phyloP scores from a whole-genome alignment of 35 echinoderm and acorn worm genomes.

The Hemicentrotus pulcherrimus region DNA sequence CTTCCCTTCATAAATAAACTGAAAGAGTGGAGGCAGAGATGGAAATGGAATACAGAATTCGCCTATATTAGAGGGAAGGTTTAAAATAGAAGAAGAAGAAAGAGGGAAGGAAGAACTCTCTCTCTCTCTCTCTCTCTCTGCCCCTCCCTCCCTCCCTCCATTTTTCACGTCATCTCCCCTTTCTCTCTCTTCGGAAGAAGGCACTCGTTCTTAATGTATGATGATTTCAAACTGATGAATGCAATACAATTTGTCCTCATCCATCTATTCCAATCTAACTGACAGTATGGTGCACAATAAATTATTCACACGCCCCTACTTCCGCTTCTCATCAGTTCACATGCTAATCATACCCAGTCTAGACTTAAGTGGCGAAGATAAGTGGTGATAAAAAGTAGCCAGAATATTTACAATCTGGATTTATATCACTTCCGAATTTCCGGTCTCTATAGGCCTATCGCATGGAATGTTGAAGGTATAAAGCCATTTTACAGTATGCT shows the following conservation, averaged over 20 bases:
- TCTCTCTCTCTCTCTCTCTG: not conserved
- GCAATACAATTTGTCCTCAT: not conserved
- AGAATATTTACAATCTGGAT: not conserved
- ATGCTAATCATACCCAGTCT: not conserved
- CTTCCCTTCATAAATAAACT: no score
- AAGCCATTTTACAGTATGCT: not conserved
- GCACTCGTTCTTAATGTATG: not conserved
- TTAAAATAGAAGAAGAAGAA: no score
- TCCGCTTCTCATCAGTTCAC: not conserved
- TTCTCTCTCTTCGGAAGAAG: no score
- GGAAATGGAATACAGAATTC: no score
- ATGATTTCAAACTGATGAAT: not conserved
- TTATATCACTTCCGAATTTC: slow-evolving; percentile 5
- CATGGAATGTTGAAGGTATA: not conserved
- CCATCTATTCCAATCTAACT: not conserved
- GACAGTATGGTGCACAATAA: not conserved
- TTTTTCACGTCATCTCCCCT: no score
- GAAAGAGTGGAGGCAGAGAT: no score
- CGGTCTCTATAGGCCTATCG: not conserved
- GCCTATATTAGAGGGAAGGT: no score
- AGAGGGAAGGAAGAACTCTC: no score
- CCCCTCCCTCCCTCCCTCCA: no score
- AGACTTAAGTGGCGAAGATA: not conserved
- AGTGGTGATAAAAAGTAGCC: slow-evolving; percentile 12
- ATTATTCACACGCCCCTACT: not conserved